Evolutionary conservation across 2,888 invertebrate genomes (phyloP).

Genomic region (Drosophila picticornis): DNA sequence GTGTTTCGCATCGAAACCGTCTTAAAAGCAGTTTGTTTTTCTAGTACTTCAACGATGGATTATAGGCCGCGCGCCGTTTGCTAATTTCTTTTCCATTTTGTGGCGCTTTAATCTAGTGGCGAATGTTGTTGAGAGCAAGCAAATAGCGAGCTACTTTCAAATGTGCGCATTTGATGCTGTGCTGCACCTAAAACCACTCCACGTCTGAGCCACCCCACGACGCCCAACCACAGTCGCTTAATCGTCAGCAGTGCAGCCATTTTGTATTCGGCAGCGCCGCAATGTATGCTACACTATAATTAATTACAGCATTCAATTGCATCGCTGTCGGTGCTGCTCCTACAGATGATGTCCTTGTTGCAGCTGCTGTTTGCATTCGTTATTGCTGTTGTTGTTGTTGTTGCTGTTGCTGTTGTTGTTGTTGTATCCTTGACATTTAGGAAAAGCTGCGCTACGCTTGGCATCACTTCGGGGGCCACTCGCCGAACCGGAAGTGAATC

Average conservation of each 20-base stretch:
- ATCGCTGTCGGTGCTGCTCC: slow-evolving; percentile 18
- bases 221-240: not conserved
- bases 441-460: slow-evolving; percentile 37
- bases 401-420: slow-evolving; percentile 27
- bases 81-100: not conserved
- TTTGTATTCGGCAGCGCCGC: slow-evolving; percentile 60
- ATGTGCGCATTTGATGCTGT: slow-evolving; percentile 29
- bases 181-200: not conserved
- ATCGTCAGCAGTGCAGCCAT: slow-evolving; percentile 62
- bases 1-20: not conserved
- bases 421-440: slow-evolving; percentile 75
- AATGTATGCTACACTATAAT: slow-evolving; percentile 70
- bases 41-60: not conserved
- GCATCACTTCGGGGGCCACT: slow-evolving; percentile 33
- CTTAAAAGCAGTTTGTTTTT: not conserved
- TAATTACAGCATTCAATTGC: slow-evolving; percentile 67
- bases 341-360: slow-evolving; percentile 41
- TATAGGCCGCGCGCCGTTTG: not conserved
- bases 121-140: slow-evolving; percentile 13
- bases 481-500: slow-evolving; percentile 47
- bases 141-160: slow-evolving; percentile 23
- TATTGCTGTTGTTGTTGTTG: slow-evolving; percentile 3
- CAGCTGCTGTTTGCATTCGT: slow-evolving; percentile 17
- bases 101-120: slow-evolving; percentile 6
- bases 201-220: not conserved